Evolutionary conservation across 2,113 vertebrate species (phyloP), one percentile per base, ranked within the genome.

Genomic region (Catagonus wagneri): DNA sequence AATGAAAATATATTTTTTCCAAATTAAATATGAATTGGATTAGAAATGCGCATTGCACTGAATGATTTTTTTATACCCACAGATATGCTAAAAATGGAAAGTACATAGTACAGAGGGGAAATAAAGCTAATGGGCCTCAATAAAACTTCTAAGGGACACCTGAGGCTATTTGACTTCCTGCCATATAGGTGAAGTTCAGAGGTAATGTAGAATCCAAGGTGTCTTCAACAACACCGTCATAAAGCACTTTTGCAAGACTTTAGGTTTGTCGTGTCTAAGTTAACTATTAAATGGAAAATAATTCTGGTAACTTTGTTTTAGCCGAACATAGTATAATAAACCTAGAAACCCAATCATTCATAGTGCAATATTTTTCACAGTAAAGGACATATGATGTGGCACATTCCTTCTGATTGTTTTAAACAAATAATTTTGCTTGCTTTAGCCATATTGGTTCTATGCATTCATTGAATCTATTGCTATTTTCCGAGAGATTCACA

Each of bases 21-120:
- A 93, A 89, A 89, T 87, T 60, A 93, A 91, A 83, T 63, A 65
- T 39, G 63, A 85, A 89, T 85, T 89, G 9, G 4, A 78, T 90
- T 84, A 81, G 11, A 85, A 90, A 39, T 1, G 61, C 36, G 61
- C 81, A 27, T 12, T 8, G 74, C 10, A 89, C 17, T 93, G 39
- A 75, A 65, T 83, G 20, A 8, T 80, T 80, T 86, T 54, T 58
- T 19, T 74, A 29, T 96, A 11, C 20, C 50, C 36, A 89, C 6
- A 76, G 17, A 72, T 9, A 34, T 34, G 20, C n/a, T 93, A 80
- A 89, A 95, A 85, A n/a, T 39, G 32, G 20, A 76, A 89, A 83
- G 27, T 83, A 83, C 2, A 3, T 50, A 52, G 14, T 39, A 7
- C 23, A 8, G 29, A 96, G 15, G 23, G 39, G 15, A 86, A 93